Evolutionary conservation across 2,797 vertebrate species (phyloP).

Genomic region (Mormyrops boulengeri): DNA sequence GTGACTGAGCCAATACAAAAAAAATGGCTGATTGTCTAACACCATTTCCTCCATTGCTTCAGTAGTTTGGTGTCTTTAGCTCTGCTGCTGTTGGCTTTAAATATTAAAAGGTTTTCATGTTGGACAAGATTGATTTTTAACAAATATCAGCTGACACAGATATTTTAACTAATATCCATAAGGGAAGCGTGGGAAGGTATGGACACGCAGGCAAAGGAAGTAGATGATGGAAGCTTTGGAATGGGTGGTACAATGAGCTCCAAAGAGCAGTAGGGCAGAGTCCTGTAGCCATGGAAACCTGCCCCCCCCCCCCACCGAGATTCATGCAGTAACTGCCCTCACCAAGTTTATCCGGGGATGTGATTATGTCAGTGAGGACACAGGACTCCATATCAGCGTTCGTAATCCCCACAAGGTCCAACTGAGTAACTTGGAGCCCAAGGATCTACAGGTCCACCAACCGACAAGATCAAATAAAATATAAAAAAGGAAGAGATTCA

Average conservation of each 20-base stretch:
- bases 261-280: not conserved
- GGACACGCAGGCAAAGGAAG: not conserved
- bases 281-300: not conserved
- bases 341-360: conserved; percentile 98
- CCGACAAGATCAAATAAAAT: not conserved
- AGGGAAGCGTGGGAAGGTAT: not conserved
- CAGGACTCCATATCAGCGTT: conserved; percentile 97
- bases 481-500: conserved; percentile 32
- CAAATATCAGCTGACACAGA: not conserved
- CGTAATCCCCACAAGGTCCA: conserved; percentile 98
- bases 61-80: not conserved
- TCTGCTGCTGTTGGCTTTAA: not conserved
- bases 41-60: not conserved
- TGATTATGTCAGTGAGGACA: conserved; percentile 95
- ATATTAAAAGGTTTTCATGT: not conserved
- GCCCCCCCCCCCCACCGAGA: not conserved
- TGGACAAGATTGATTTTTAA: not conserved
- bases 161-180: not conserved
- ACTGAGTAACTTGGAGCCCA: conserved; percentile 97
- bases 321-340: conserved; percentile 56
- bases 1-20: not conserved
- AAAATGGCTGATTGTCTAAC: not conserved
- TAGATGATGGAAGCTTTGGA: not conserved
- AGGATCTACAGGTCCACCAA: conserved; percentile 77
- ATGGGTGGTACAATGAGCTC: not conserved